Base-by-base conservation (phyloP, 2,113 vertebrate species). In the Cacatua alba region DNA sequence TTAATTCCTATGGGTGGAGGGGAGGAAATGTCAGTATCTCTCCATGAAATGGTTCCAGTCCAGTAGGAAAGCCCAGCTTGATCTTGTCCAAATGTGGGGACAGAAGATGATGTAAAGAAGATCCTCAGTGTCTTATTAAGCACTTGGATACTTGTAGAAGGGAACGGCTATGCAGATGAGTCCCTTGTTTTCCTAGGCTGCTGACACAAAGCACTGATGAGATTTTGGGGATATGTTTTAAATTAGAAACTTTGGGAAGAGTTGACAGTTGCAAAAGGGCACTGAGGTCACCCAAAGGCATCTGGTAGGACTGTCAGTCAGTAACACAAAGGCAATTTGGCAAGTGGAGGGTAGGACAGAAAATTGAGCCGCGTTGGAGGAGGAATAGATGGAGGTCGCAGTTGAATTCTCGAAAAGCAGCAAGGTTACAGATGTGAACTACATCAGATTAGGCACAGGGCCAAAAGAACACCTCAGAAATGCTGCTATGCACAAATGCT, bases 221-320 rank as follows among this genome's bases (percentile, higher is more conserved):
- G 68, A 67, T 96, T 70, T 97, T 35, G 72, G 69, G 90, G 51
- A 86, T 60, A 49, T 33, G 55, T 55, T 93, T 90, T 91, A 69
- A 90, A 85, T 95, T 65, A 90, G 88, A 52, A 80, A 63, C 85
- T 85, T 93, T 92, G 85, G 75, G 37, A 93, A 85, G 92, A 69
- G 70, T 3, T 95, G 92, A 82, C 90, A 90, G 78, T 95, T 90
- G 52, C 71, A 69, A 44, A 62, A 93, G 82, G 94, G 65, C 44
- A 29, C 59, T n/a, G 75, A 57, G 92, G 90, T 94, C 95, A 70
- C 52, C 29, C 75, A 44, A 86, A 94, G 94, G 72, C 95, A 91
- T 90, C 88, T 93, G 94, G 74, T 82, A 78, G 74, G 57, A 55
- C 84, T 94, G 94, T 78, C 92, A 95, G 77, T 87, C 60, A 78